Base-by-base conservation (phyloP, 2,797 vertebrate genomes). In the Siniperca undulata region DNA sequence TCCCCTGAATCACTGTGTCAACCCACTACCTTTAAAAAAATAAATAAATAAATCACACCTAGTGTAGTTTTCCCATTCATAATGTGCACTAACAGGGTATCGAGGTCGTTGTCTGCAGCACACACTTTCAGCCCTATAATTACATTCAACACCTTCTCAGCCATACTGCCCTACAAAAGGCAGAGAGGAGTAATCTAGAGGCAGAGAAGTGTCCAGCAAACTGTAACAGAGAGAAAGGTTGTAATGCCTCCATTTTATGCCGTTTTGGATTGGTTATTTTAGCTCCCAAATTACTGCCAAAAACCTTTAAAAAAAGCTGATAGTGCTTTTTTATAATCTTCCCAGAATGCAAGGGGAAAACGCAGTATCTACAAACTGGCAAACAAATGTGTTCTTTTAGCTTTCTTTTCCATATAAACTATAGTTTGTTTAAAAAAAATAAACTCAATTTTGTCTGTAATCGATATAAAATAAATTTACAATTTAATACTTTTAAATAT, bases 1-100 rank as follows among this genome's bases (percentile, higher is more conserved):
- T 79, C 48, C 36, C 62, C 74, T 67, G 70, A 81, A 84, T 86
- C 61, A 68, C 59, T 30, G 74, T 64, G 66, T 85, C 82, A 85
- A 78, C 69, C 58, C 56, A 48, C 6, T 48, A 52, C 36, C 50
- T 79, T 78, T 81, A 36, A 4, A 36, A 36, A 36, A 36, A 36
- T 27, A 27, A 27, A 27, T 27, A 36, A 36, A 36, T 6, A 80
- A 73, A 78, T 7, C 7, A 0, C 50, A 75, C 46, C 48, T 34
- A 12, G 19, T 48, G 36, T 71, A 64, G 16, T 36, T 67, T 56
- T 60, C 38, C 79, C 73, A 78, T 77, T 84, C 44, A 73, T 72
- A 77, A 78, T 8, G 4, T 7, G 52, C 68, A 74, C 61, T 27
- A 74, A 38, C 68, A 58, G 24, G 19, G 20, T 55, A 59, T 19